Evolutionary conservation across 2,113 vertebrate genomes (phyloP).

Genomic region (Semnornis frantzii): DNA sequence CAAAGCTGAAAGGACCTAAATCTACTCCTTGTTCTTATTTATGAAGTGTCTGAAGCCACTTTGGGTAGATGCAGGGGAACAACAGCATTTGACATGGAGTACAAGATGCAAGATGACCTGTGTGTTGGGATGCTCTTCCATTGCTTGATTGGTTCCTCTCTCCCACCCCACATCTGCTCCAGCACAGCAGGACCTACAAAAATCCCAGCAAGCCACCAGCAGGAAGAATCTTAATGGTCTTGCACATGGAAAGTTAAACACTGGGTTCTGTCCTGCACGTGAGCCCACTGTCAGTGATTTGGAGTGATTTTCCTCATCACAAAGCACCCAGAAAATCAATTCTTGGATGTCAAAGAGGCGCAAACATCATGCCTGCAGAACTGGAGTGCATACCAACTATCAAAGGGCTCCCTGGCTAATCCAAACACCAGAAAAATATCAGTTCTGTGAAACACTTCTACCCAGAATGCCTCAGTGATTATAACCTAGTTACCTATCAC

Average conservation of each 20-base stretch:
- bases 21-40: background rate
- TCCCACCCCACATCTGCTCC: background rate
- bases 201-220: background rate
- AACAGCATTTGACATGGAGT: too few species aligned
- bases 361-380: background rate
- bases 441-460: background rate
- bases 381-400: background rate
- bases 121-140: background rate
- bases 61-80: background rate
- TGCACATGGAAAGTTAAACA: background rate
- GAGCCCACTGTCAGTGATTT: background rate
- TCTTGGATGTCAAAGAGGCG: background rate
- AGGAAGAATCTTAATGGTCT: background rate
- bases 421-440: background rate
- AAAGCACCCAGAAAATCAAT: background rate
- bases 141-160: background rate
- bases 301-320: background rate
- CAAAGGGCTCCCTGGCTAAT: background rate
- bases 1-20: background rate
- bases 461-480: background rate
- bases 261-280: background rate
- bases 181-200: background rate
- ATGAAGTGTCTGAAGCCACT: background rate
- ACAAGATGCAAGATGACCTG: background rate
- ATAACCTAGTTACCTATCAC: background rate